Evolutionary conservation across 2,113 vertebrate genomes (phyloP), one percentile per base, ranked within the genome.

Genomic region (Microcebus griseorufus): DNA sequence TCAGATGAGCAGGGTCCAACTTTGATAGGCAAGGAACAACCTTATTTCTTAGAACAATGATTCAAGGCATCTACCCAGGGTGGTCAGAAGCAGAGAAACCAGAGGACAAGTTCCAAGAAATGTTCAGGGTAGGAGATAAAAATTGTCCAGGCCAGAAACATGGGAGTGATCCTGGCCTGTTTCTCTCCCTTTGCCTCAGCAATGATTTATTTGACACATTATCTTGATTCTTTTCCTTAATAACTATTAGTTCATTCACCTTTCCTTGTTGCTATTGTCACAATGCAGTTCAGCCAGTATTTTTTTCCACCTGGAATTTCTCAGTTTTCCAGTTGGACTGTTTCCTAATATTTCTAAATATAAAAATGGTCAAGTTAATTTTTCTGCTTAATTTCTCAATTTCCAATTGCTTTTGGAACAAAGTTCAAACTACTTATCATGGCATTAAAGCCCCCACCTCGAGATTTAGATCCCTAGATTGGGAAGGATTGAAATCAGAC

Each of bases 261-360:
- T 78, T 80, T 91, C 25, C 14, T 34, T 20, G 72, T 11, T 53
- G 9, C 51, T 51, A 70, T 72, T n/a, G 16, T 78, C 39, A 69
- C 2, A 73, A 4, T 69, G 32, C 18, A 73, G 39, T 11, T 53
- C 73, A 62, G 11, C 20, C 39, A 83, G 51, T 27, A 55, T 48
- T 90, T 93, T 78, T 42, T 82, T 34, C 62, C 20, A 67, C 11
- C 39, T 75, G 6, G 51, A 48, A 79, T 81, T 93, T 32, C 92
- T 51, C n/a, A 79, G 6, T 81, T 90, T 90, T 90, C 42, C 20
- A 75, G 23, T 48, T 91, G 6, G 11, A 67, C 14, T 37, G 25
- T 39, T 89, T 81, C 16, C 70, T 20, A 62, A 34, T 90, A 51
- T 90, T 96, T 90, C 32, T 84, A 78, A 93, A 75, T 84, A 58